Conservation (phyloP, 2,797 vertebrate species). For the Sebastes goodei region DNA sequence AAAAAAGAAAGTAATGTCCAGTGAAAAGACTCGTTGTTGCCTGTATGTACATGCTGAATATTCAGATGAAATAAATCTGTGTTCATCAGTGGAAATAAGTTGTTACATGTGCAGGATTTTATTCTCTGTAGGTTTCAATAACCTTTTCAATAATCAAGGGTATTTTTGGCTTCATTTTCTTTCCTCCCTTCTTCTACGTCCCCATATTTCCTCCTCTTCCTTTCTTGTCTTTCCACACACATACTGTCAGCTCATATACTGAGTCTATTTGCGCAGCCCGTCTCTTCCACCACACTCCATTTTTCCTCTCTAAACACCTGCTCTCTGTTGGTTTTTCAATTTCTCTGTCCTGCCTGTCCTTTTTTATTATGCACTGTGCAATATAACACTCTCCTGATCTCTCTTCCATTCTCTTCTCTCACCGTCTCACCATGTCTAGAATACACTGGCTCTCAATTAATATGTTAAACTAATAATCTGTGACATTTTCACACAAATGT, state of each 20-base stretch:
- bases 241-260: neutral
- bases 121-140: neutral
- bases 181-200: neutral
- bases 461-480: slow-evolving; percentile 33
- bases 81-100: neutral
- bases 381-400: neutral
- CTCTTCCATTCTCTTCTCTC: neutral
- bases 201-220: neutral
- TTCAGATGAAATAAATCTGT: neutral
- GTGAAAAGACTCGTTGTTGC: neutral
- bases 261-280: slow-evolving; percentile 7
- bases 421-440: neutral
- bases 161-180: neutral
- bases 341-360: neutral
- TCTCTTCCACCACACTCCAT: slow-evolving; percentile 2
- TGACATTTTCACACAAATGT: slow-evolving; percentile 31
- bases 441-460: neutral
- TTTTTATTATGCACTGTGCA: neutral
- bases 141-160: neutral
- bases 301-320: slow-evolving; percentile 18
- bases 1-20: neutral
- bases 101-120: neutral
- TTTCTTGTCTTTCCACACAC: neutral
- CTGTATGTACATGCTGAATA: neutral
- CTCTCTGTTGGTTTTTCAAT: slow-evolving; percentile 35